These are phyloP conservation scores for Eurytoma adleriae DNA, from an alignment of 2,888 invertebrate species.

Conservation along the genomic window DNA sequence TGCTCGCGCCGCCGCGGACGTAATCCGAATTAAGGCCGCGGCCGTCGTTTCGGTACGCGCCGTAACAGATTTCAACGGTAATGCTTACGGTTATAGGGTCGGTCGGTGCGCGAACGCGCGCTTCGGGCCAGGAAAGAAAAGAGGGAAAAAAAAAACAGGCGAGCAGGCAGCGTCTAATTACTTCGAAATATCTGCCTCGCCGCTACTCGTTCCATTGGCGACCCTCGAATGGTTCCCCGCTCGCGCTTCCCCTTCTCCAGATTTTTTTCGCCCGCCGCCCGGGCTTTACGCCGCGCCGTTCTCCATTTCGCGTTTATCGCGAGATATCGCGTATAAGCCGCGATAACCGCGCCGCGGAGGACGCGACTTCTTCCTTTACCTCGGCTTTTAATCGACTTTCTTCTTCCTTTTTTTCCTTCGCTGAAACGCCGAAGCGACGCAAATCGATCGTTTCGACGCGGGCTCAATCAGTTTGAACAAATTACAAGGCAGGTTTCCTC, in stretches of 20 bases:
- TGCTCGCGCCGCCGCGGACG: neutral
- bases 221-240: constrained; percentile 40
- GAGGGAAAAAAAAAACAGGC: constrained; percentile 31
- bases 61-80: constrained; percentile 74
- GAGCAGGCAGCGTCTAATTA: constrained; percentile 67
- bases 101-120: constrained; percentile 39
- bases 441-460: constrained; percentile 39
- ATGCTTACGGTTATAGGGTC: constrained; percentile 67
- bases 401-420: neutral
- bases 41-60: constrained; percentile 17
- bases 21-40: constrained; percentile 50
- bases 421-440: constrained; percentile 31
- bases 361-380: neutral
- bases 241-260: neutral
- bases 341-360: neutral
- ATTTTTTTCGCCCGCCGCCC: too few species aligned
- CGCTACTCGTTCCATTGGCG: neutral
- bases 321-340: constrained; percentile 40
- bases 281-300: neutral
- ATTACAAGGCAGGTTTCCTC: neutral
- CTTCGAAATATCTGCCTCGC: constrained; percentile 62
- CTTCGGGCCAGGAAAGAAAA: constrained; percentile 49
- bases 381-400: neutral
- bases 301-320: constrained; percentile 52
- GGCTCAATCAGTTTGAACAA: constrained; percentile 45